These are phyloP conservation scores for Drosophila colorata DNA, from an alignment of 2,888 invertebrate species.

Conservation along the genomic window DNA sequence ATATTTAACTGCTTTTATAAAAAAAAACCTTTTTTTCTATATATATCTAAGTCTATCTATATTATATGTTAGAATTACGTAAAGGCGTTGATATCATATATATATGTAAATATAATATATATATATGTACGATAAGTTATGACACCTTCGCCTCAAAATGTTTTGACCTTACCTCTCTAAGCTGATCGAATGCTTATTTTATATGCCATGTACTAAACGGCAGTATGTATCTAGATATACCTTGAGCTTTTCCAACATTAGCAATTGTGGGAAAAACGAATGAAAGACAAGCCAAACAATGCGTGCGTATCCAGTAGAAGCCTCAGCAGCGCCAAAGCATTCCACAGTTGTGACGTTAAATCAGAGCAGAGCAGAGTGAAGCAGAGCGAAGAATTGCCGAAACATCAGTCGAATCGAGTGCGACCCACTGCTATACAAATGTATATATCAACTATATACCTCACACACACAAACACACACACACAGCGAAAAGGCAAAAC, in stretches of 20 bases:
- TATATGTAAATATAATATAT: background rate
- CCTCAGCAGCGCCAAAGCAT: slow-evolving; percentile 41
- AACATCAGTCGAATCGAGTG: slow-evolving; percentile 56
- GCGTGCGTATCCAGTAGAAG: slow-evolving; percentile 52
- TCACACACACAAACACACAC: slow-evolving; percentile 16
- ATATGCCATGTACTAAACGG: slow-evolving; percentile 4
- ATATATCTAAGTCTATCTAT: background rate
- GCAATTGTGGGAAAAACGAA: slow-evolving; percentile 60
- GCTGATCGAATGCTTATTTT: slow-evolving; percentile 26
- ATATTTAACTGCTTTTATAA: too few relatives aligned
- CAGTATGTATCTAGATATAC: slow-evolving; percentile 26
- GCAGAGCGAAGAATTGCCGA: slow-evolving; percentile 17
- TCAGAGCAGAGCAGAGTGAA: slow-evolving; percentile 45
- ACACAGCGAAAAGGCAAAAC: slow-evolving; percentile 57
- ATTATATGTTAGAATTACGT: slow-evolving; percentile 21
- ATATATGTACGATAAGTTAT: slow-evolving; percentile 37
- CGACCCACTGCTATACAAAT: slow-evolving; percentile 66
- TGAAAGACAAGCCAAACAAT: slow-evolving; percentile 70
- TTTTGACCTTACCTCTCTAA: slow-evolving; percentile 47
- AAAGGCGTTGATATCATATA: slow-evolving; percentile 5
- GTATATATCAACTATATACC: slow-evolving; percentile 31
- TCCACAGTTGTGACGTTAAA: slow-evolving; percentile 79
- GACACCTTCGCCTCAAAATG: slow-evolving; percentile 47
- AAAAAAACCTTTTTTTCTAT: background rate
- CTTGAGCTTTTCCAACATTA: slow-evolving; percentile 53